Base-by-base conservation (phyloP, 35 echinoderm and acorn worm genomes). In the Eucidaris tribuloides region DNA sequence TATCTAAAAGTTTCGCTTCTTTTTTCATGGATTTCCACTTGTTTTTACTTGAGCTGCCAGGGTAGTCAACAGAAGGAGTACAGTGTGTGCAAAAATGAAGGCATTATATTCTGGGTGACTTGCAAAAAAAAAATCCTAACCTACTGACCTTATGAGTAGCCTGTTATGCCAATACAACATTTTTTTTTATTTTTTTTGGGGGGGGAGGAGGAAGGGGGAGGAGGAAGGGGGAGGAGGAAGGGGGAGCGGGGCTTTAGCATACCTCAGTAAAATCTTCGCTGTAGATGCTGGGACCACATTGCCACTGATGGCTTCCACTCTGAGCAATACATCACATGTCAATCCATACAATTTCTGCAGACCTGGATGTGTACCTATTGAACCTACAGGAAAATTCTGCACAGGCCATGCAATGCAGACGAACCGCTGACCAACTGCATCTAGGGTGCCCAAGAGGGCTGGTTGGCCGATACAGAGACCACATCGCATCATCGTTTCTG, bases 381-480 rank as follows among this genome's bases (percentile, higher is more conserved):
- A 65, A 14, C 64, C 79, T 33, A 70, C 37, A 32, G 85, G 80
- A 46, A 71, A 63, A 40, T 81, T 83, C 56, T 46, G 5, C 2
- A 88, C 84, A 32, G 91, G 91, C 91, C 91, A 93, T 17, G 80
- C 84, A 0, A 43, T 82, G 39, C 78, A 79, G 18, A 86, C 30
- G 31, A 85, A 82, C 91, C 49, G 58, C 22, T 33, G 22, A 50
- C 49, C 48, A 44, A 77, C 39, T 49, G 36, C 25, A 52, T n/a
- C 45, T 33, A 5, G 24, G 24, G 65, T 58, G 0, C 65, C 65
- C 24, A 93, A n/a, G 23, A 87, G 29, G 57, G 57, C 70, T 42
- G 84, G 79, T 36, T 83, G 84, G 55, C 91, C 91, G 2, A 93
- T 93, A 46, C 84, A 71, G 66, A 93, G 79, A 68, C 72, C 46